Base-by-base conservation (phyloP, 2,888 invertebrate genomes). In the Oscheius sp. region DNA sequence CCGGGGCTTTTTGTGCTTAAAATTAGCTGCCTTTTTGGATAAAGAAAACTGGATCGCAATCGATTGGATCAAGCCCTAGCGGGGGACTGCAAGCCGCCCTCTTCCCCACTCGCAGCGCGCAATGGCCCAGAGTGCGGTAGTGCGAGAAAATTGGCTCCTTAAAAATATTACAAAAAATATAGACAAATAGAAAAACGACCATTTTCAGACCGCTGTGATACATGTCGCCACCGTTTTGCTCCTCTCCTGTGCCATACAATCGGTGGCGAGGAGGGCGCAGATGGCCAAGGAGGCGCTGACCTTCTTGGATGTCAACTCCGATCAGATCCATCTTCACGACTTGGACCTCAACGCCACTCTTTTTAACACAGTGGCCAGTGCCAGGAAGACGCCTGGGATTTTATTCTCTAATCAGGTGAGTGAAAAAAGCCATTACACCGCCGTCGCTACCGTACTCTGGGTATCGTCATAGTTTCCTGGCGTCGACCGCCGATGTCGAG, bases 371-470 rank as follows among this genome's bases (percentile, higher is more conserved):
- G 49, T 49, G 13, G 49, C 49, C 49, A 46, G 46, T 49, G 49
- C 66, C 25, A 49, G 35, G 27, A 49, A 66, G 25, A 29, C 55
- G 6, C 69, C 69, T 2, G 69, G 52, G 2, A 69, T 69, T 21
- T 13, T 69, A 0, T 69, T 69, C 43, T 55, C 69, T 23, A 69
- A 69, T 56, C 53, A 69, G 69, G 69, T 69, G 16, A 21, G 49
- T 45, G n/a, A n/a, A n/a, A n/a, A n/a, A n/a, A n/a, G n/a, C n/a
- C n/a, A n/a, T n/a, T n/a, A n/a, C n/a, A n/a, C n/a, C n/a, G n/a
- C n/a, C 9, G 35, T 3, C 35, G 9, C 53, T 52, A 23, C 53
- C 53, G 53, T 52, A 35, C 35, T 35, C 35, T 35, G 35, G 35
- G 35, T n/a, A n/a, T n/a, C n/a, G n/a, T n/a, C n/a, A n/a, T n/a